Evolutionary conservation across 2,888 invertebrate genomes (phyloP), one percentile per base, ranked within the genome.

Genomic region (Diabrotica balteata): DNA sequence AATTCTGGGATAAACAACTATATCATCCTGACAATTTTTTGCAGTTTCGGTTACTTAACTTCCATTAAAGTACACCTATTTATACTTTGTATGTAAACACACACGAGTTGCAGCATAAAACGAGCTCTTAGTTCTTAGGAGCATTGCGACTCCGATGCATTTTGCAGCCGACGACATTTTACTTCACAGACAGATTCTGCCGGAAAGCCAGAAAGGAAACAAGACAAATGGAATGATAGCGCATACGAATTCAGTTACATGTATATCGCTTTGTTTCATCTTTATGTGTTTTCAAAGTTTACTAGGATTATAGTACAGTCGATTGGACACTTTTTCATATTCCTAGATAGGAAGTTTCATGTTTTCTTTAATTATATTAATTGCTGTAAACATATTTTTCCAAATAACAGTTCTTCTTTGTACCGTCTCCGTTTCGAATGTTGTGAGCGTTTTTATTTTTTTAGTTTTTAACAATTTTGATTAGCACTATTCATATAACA

Each of bases 231-330:
- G 77, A 80, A 80, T 77, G 80, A 81, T 80, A 80, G 79, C 79
- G 78, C 76, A 77, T 77, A 67, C 72, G 72, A 75, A 76, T 75
- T 78, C 75, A 75, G 76, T 78, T 79, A 77, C 77, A 77, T 78
- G 64, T 59, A 79, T 81, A 82, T 82, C 81, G 80, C 80, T 78
- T 79, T 80, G 80, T 82, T 81, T 81, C 79, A 82, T 83, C 82
- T 82, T 81, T 81, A 81, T 81, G 81, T 80, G 80, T 82, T 82
- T 82, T 80, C 71, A 60, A 73, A 71, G 67, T 71, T 7, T 57
- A 45, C 55, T 11, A 57, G 8, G 17, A 9, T 45, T 11, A 45
- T 57, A 57, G 55, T 45, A 11, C 55, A 57, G 55, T 17, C 8
- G 45, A 47, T 10, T 8, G 47, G 10, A 47, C 8, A 57, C 11